A percentile compares a stretch with the other conserved stretches of the same genome.
phyloP scores from a whole-genome alignment of 1,140 invertebrate genomes.

The Eriosoma lanigerum region DNA sequence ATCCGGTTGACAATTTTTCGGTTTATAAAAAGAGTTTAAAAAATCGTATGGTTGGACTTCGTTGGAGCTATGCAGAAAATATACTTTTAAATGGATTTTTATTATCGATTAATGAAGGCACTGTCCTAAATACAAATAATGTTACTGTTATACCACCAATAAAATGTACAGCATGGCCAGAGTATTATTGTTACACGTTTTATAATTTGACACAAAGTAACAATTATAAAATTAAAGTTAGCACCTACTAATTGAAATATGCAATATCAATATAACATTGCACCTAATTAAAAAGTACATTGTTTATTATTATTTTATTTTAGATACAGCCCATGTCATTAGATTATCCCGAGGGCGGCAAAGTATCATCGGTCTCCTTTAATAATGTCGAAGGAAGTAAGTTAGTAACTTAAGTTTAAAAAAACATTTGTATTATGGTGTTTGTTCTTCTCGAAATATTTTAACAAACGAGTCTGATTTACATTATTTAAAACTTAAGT shows the following conservation, averaged over 20 bases:
- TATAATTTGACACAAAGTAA: background rate
- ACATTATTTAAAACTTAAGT: too few relatives aligned
- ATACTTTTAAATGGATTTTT: slow-evolving; percentile 3
- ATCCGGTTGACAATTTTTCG: background rate
- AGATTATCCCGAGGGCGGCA: slow-evolving; percentile 5
- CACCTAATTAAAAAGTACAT: background rate
- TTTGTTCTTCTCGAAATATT: too few relatives aligned
- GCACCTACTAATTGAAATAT: background rate
- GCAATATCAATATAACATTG: background rate
- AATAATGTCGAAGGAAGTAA: slow-evolving; percentile 8
- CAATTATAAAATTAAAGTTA: slow-evolving; percentile 8
- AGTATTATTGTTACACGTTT: slow-evolving; percentile 13
- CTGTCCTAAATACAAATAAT: background rate
- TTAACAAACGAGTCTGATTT: too few relatives aligned
- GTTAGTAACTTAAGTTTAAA: too few relatives aligned
- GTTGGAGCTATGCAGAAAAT: slow-evolving; percentile 7
- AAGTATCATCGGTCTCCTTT: background rate
- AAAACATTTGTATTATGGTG: too few relatives aligned
- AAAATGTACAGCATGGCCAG: slow-evolving; percentile 3
- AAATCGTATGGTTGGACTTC: background rate
- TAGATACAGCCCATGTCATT: background rate
- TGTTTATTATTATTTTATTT: background rate
- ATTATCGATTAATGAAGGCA: background rate
- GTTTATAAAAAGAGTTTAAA: slow-evolving; percentile 33
- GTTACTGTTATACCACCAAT: background rate